Conservation (phyloP, 2,113 vertebrate species). For the Scatophagus argus region DNA sequence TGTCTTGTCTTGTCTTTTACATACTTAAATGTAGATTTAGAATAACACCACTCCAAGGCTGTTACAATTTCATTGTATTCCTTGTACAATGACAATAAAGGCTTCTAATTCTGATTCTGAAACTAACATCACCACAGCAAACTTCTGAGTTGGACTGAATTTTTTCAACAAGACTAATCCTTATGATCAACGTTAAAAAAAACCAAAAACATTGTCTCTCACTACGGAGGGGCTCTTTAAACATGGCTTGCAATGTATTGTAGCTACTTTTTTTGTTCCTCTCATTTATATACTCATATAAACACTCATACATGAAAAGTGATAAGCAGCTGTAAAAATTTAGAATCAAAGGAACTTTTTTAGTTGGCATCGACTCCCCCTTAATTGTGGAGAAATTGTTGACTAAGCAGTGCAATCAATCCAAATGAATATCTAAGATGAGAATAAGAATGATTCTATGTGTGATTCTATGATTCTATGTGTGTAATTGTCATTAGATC, state of each 20-base stretch:
- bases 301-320: background rate
- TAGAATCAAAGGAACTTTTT: background rate
- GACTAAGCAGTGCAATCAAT: too few species aligned
- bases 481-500: background rate
- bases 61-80: too few species aligned
- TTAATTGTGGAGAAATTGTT: background rate
- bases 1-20: too few species aligned
- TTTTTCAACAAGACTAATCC: too few species aligned
- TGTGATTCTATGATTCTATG: too few species aligned
- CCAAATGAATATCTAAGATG: background rate
- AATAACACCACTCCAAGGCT: too few species aligned
- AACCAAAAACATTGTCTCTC: background rate
- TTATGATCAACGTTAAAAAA: background rate
- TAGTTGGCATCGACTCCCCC: background rate
- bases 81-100: too few species aligned
- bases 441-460: background rate
- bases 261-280: background rate
- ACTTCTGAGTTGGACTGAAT: too few species aligned
- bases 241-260: background rate
- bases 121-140: too few species aligned
- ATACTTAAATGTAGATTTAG: too few species aligned
- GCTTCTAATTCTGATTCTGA: too few species aligned
- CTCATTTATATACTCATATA: background rate
- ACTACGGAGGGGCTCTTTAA: background rate
- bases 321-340: background rate